Evolutionary conservation across 2,888 invertebrate genomes (phyloP).

Genomic region (Euplexia lucipara): DNA sequence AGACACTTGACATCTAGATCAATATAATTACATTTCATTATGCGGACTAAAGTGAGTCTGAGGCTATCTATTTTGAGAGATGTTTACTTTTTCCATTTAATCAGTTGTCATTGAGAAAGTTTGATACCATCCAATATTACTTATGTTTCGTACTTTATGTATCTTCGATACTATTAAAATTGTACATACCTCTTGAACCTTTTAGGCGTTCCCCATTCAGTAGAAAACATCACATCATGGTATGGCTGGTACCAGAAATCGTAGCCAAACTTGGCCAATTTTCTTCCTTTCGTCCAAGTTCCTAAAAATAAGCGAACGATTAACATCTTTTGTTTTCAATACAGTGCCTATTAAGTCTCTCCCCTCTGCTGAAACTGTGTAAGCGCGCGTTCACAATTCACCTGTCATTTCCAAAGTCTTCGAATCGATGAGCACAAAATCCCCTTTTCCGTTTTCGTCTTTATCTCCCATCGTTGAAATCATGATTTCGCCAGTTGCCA

Average conservation of each 20-base stretch:
- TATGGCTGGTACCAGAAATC: conserved; percentile 99
- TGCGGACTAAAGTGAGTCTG: background rate
- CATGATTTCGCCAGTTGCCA: conserved; percentile 98
- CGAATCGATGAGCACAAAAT: conserved; percentile 97
- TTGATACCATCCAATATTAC: background rate
- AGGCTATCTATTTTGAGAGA: background rate
- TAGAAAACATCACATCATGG: conserved; percentile 96
- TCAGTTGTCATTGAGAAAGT: background rate
- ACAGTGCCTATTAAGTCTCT: conserved; percentile 32
- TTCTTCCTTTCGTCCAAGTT: conserved; percentile 94
- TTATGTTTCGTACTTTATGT: background rate
- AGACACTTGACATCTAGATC: conserved; percentile 18
- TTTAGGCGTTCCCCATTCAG: conserved; percentile 98
- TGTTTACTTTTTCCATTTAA: background rate
- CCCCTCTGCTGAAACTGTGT: conserved; percentile 59
- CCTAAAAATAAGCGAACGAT: conserved; percentile 82
- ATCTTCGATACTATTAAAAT: background rate
- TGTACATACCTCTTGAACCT: conserved; percentile 92
- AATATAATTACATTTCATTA: conserved; percentile 31
- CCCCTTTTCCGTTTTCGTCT: conserved; percentile 96
- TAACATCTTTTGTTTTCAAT: conserved; percentile 38
- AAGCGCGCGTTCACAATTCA: conserved; percentile 70
- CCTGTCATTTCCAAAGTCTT: conserved; percentile 95
- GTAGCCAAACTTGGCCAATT: conserved; percentile 95
- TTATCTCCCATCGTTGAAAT: conserved; percentile 98